Percentiles rank a stretch among this genome's conserved stretches.
phyloP scores from a whole-genome alignment of 2,797 vertebrate genomes.

The Anguilla pacifica region DNA sequence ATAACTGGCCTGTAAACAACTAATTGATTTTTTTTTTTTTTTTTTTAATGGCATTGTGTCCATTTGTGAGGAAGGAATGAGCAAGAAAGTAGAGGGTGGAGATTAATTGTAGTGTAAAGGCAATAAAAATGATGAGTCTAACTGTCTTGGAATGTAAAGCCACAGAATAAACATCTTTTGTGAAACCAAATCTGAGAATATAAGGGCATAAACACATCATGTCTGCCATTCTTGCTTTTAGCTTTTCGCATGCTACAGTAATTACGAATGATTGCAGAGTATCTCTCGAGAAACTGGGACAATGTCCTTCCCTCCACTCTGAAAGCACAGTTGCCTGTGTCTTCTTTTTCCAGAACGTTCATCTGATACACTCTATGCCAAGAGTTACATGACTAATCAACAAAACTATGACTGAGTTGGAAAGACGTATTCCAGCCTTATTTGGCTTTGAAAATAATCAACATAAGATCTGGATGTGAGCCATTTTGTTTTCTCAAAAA shows the following conservation, averaged over 20 bases:
- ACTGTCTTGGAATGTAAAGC: neutral
- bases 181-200: constrained; percentile 24
- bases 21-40: too few species aligned
- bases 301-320: constrained; percentile 67
- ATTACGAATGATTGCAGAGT: constrained; percentile 71
- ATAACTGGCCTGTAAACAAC: neutral
- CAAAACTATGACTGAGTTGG: constrained; percentile 50
- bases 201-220: constrained; percentile 5
- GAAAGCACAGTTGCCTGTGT: constrained; percentile 64
- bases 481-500: constrained; percentile 47
- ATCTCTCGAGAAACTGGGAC: constrained; percentile 73
- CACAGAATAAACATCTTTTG: constrained; percentile 20
- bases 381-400: constrained; percentile 61
- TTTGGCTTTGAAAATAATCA: constrained; percentile 48
- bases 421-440: constrained; percentile 57
- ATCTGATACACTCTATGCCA: constrained; percentile 49
- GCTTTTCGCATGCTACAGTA: constrained; percentile 61
- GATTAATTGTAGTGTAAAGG: constrained; percentile 7
- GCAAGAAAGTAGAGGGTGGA: neutral
- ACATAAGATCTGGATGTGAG: constrained; percentile 45
- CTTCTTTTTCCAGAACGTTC: constrained; percentile 54
- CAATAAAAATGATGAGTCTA: constrained; percentile 14
- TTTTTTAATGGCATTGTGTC: too few species aligned
- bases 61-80: neutral
- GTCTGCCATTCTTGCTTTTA: neutral